phyloP scores from a whole-genome alignment of 1,140 invertebrate genomes.

The Ctenoplectra terminalis region DNA sequence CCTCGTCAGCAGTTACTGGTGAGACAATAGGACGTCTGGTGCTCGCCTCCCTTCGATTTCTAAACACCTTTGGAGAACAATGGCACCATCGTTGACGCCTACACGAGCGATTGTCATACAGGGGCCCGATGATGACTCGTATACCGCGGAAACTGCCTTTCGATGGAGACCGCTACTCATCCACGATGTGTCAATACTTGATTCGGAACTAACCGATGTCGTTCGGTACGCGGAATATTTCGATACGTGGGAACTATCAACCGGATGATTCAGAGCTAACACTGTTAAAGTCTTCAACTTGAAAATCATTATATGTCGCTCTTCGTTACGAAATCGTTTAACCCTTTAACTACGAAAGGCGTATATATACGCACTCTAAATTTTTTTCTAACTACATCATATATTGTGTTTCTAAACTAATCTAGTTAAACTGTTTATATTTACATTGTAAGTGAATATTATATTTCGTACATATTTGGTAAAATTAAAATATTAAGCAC shows the following conservation, averaged over 20 bases:
- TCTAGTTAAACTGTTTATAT: too few relatives aligned
- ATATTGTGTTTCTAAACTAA: too few relatives aligned
- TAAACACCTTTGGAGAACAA: constrained; percentile 66
- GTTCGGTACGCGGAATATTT: constrained; percentile 36
- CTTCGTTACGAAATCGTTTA: not conserved
- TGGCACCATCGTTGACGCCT: constrained; percentile 52
- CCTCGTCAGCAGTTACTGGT: constrained; percentile 57
- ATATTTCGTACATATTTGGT: too few relatives aligned
- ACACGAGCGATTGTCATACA: constrained; percentile 59
- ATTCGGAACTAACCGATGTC: constrained; percentile 28
- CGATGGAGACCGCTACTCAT: constrained; percentile 52
- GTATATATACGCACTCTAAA: too few relatives aligned
- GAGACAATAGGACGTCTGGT: constrained; percentile 63
- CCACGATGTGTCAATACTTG: constrained; percentile 63
- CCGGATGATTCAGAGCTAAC: constrained; percentile 7
- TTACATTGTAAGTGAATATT: too few relatives aligned
- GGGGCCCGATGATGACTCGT: constrained; percentile 52
- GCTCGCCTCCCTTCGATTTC: constrained; percentile 64
- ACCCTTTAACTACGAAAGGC: too few relatives aligned
- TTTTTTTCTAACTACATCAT: too few relatives aligned
- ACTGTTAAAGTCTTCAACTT: too few relatives aligned
- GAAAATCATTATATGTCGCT: constrained; percentile 14
- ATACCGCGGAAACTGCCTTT: constrained; percentile 59
- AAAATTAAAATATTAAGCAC: too few relatives aligned
- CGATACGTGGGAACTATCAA: constrained; percentile 30